A percentile compares a stretch with the other conserved stretches of the same genome.
Conservation (phyloP, 2,113 vertebrate species). For the Hyperoodon ampullatus region DNA sequence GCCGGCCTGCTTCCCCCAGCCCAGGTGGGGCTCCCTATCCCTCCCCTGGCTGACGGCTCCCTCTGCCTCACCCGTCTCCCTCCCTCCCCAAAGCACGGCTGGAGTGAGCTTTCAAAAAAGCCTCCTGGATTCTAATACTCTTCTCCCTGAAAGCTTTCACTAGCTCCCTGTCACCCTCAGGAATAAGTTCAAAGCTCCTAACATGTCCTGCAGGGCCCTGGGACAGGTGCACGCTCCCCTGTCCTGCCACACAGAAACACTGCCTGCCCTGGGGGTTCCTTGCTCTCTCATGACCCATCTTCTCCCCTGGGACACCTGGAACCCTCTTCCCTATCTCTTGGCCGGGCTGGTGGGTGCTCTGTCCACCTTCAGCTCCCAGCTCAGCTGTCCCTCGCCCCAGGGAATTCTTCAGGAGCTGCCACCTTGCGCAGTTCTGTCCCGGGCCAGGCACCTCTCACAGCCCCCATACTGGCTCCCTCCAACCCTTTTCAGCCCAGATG, state of each 20-base stretch:
- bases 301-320: background rate
- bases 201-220: background rate
- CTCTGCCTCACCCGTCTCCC: accelerated
- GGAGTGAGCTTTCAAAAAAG: background rate
- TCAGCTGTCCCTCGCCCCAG: background rate
- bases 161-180: background rate
- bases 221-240: background rate
- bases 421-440: background rate
- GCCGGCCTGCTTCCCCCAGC: accelerated
- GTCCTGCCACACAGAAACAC: background rate
- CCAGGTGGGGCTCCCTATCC: background rate
- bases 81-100: background rate
- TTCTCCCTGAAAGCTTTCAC: background rate
- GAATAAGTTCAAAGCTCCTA: background rate
- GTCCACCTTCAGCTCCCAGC: background rate
- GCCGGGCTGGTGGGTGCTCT: background rate
- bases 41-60: no score
- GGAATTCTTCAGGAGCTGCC: background rate
- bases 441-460: background rate
- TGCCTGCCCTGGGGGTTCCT: background rate
- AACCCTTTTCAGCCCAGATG: background rate
- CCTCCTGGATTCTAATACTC: background rate
- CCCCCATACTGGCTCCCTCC: background rate
- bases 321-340: no score
- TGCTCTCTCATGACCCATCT: background rate